A percentile compares a stretch with the other conserved stretches of the same genome.
Conservation (phyloP, 2,113 vertebrate genomes). For the Vombatus ursinus region DNA sequence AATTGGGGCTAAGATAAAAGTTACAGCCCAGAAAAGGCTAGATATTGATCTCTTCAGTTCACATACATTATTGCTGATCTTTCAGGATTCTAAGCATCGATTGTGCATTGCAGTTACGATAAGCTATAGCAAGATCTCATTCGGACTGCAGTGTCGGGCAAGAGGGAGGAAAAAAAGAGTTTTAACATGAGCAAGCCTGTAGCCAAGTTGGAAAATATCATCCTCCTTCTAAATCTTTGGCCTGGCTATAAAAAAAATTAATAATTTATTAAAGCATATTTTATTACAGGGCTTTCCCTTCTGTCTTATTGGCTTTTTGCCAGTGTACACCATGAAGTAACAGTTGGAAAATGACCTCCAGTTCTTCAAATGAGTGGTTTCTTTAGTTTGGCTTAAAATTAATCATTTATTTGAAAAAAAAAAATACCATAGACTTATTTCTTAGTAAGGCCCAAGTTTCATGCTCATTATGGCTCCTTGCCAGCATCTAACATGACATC, state of each 20-base stretch:
- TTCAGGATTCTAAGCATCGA: constrained; percentile 68
- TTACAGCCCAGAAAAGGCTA: constrained; percentile 62
- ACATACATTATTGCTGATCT: constrained; percentile 26
- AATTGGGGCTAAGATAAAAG: constrained; percentile 75
- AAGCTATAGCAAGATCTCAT: neutral
- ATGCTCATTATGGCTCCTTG: constrained; percentile 57
- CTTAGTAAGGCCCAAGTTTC: constrained; percentile 61
- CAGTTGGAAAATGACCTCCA: constrained; percentile 75
- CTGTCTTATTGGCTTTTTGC: constrained; percentile 72
- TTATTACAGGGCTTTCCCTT: constrained; percentile 78
- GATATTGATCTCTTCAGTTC: constrained; percentile 65
- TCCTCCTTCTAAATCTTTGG: constrained; percentile 71
- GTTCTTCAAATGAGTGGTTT: constrained; percentile 73
- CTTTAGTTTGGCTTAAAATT: constrained; percentile 81
- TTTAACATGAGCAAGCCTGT: constrained; percentile 66
- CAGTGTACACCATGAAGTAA: constrained; percentile 78
- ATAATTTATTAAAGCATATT: constrained; percentile 77
- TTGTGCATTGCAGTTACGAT: constrained; percentile 45
- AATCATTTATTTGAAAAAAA: constrained; percentile 68
- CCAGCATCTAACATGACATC: constrained; percentile 72
- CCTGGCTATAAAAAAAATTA: constrained; percentile 57
- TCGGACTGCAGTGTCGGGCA: constrained; percentile 29
- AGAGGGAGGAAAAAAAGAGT: neutral
- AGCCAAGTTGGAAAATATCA: constrained; percentile 60
- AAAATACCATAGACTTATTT: constrained; percentile 42